Base-by-base conservation (phyloP, 1,140 invertebrate genomes). In the Batillaria attramentaria region DNA sequence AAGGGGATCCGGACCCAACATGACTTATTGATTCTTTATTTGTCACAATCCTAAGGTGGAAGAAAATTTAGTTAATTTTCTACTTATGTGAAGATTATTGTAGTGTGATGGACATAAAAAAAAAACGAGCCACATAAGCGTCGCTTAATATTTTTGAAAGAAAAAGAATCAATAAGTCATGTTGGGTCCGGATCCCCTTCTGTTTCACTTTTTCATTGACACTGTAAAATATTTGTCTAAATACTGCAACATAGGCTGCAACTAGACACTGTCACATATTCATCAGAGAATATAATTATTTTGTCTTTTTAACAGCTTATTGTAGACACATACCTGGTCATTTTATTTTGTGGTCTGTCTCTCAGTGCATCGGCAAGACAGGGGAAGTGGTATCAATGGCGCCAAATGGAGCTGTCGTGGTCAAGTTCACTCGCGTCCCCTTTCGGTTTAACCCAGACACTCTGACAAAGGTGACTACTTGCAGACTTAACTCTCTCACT, bases 341-440 rank as follows among this genome's bases (percentile, higher is more conserved):
- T 13, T 13, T 13, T 50, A 50, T 13, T 50, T 50, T 13, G 10
- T 13, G 46, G 24, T 24, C 13, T 62, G 57, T 50, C 31, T 33
- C 42, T 4, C 37, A 74, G 72, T 57, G 72, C 33, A 74, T 74
- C n/a, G 72, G 72, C 31, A 54, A 74, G 33, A 33, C 24, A 39
- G 72, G 72, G 35, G 46, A 74, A 33, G 72, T 74, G 46, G 46
- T 60, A 37, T 33, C 72, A 6, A 13, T 60, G 24, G n/a, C 24
- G 33, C 0, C 72, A 33, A 57, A 60, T 20, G 35, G 46, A 16
- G 46, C 72, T 28, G 24, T 74, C 18, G 28, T 24, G 46, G 72
- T 74, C 24, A 74, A 74, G 33, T 74, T 74, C 54, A 60, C 57
- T 3, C 46, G 46, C 13, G 13, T 74, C 31, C n/a, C 72, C 46